Base-by-base conservation (phyloP, 2,797 vertebrate species). In the Esox masquinongy region DNA sequence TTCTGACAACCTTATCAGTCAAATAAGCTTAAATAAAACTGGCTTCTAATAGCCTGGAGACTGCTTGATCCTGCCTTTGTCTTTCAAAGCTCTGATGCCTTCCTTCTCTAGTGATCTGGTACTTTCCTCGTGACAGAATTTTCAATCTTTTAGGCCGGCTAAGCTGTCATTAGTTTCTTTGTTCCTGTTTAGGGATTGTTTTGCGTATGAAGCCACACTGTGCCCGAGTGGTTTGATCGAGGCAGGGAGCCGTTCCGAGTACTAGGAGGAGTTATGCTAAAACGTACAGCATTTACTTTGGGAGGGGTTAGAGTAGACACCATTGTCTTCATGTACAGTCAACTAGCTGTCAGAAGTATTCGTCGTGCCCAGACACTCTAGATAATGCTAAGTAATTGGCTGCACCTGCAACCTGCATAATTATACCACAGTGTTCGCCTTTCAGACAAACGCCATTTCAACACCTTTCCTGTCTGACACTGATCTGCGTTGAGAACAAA, bases 1-100 rank as follows among this genome's bases (percentile, higher is more conserved):
- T 90, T 92, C 88, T 92, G 90, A 92, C 90, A 88, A 91, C 89
- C 91, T 92, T 87, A 91, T 91, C 90, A 90, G 90, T 85, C 85
- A 89, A 88, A 87, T 91, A 90, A 93, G 91, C 92, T 93, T 88
- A 89, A 92, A 91, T 90, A 92, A 92, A 93, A 92, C 90, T 88
- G 84, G 70, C 78, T 90, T 90, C 90, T 92, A 91, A 91, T 82
- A 93, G 91, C 88, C 91, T 88, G 83, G 88, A 92, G 91, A 92
- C 87, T 66, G 77, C 82, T 82, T 91, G 83, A 91, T 91, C 89
- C 90, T 73, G 87, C 83, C 86, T 88, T 87, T 88, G 86, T 90
- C 87, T 88, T 86, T 83, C 78, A 82, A 84, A 88, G 86, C 88
- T 86, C 82, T 31, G 63, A 81, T 77, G 85, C 82, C 70, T 83